Evolutionary conservation across 2,797 vertebrate genomes (phyloP).

Genomic region (Poecilia wingei): DNA sequence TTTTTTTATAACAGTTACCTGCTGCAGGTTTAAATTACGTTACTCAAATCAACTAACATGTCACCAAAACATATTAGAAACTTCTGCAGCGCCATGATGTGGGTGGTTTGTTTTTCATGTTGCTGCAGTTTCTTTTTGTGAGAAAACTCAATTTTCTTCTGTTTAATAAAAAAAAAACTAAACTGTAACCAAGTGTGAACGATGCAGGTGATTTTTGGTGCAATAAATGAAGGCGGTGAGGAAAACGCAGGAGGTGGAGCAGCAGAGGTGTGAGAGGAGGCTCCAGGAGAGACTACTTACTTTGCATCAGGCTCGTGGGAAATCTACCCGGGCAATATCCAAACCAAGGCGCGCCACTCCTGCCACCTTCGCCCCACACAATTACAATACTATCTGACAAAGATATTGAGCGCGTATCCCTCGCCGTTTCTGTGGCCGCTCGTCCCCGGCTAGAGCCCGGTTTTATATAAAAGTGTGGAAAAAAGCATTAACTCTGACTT

Average conservation of each 20-base stretch:
- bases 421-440: slow-evolving; percentile 62
- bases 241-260: slow-evolving; percentile 13
- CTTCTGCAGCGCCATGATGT: neutral
- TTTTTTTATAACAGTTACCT: too few relatives aligned
- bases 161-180: slow-evolving; percentile 23
- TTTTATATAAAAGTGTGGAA: slow-evolving; percentile 65
- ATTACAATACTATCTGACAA: slow-evolving; percentile 82
- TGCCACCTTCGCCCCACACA: slow-evolving; percentile 74
- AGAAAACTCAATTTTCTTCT: neutral
- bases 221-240: slow-evolving; percentile 16
- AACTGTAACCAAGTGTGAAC: slow-evolving; percentile 6
- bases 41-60: neutral
- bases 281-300: slow-evolving; percentile 61
- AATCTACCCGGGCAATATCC: slow-evolving; percentile 83
- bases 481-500: slow-evolving; percentile 70
- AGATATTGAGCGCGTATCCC: slow-evolving; percentile 79
- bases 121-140: neutral
- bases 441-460: slow-evolving; percentile 40
- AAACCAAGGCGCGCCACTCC: slow-evolving; percentile 65
- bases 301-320: slow-evolving; percentile 72
- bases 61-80: neutral
- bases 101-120: neutral
- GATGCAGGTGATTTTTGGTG: neutral
- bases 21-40: too few relatives aligned
- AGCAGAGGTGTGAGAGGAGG: slow-evolving; percentile 24